Conservation (phyloP, 2,888 invertebrate species). For the Melanophora roralis region DNA sequence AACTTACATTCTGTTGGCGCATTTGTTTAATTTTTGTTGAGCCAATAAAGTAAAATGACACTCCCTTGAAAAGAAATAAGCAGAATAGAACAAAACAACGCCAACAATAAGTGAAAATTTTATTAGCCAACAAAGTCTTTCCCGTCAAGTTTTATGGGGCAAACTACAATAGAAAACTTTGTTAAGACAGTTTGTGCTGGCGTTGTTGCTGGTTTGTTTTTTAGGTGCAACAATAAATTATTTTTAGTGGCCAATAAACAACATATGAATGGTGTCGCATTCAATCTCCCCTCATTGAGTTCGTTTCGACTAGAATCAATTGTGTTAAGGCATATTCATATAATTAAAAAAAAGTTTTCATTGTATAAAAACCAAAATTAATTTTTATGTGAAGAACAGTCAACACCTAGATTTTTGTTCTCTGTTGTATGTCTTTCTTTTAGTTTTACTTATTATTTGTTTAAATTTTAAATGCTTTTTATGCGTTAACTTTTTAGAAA, state of each 20-base stretch:
- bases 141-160: conserved; percentile 8
- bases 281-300: background rate
- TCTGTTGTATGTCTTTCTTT: background rate
- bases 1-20: background rate
- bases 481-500: background rate
- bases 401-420: conserved; percentile 18
- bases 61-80: conserved; percentile 50
- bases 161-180: conserved; percentile 10
- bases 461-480: conserved; percentile 23
- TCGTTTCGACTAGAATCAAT: conserved; percentile 4
- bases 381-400: background rate
- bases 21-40: too few species aligned
- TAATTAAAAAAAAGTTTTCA: background rate
- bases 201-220: conserved; percentile 18
- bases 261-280: conserved; percentile 17
- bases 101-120: background rate
- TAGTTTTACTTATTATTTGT: background rate
- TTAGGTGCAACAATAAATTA: conserved; percentile 54
- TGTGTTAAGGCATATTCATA: background rate
- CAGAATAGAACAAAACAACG: conserved; percentile 7
- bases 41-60: conserved; percentile 1
- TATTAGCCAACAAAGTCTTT: background rate
- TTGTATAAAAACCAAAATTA: background rate
- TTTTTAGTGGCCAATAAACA: conserved; percentile 46
- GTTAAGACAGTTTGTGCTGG: background rate